Evolutionary conservation across 2,888 invertebrate species (phyloP), one percentile per base, ranked within the genome.

Genomic region (Drosophila falleni): DNA sequence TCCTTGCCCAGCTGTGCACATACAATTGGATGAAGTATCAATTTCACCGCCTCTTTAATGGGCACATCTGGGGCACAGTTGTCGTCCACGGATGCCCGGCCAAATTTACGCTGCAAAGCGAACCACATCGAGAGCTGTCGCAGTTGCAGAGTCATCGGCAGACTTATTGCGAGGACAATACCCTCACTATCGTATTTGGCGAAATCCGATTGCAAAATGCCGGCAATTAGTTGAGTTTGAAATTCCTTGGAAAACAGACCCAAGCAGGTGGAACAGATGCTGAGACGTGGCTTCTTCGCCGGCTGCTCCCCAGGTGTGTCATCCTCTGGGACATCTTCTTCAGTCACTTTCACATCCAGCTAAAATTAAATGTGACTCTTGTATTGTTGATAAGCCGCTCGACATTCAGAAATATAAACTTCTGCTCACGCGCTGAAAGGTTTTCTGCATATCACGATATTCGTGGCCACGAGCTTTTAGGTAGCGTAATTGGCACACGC

Each of bases 11-110:
- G 92, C 50, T 92, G 89, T 13, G 92, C 67, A 15, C 95, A 94
- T 23, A 97, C 91, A 59, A 93, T 92, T 0, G 94, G 93, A 56
- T 95, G 95, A 58, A 95, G 94, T 11, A 95, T 94, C 93, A 95
- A 95, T 91, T 97, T 97, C 94, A 97, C 97, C 0, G 96, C 95
- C 90, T 97, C 97, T 90, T 97, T 98, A 0, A 96, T 90, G 0
- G 95, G 93, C 16, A 94, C 94, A 84, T 94, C 91, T 0, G 91
- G 91, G 1, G 90, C 74, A 47, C 71, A 88, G 47, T 77, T 89
- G 41, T 74, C 74, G 79, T 93, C 93, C 58, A 94, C 94, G 89
- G 59, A 88, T 1, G 55, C 2, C 0, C 90, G 84, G 0, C 94
- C 93, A 81, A 95, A 95, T 70, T 94, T 93, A 0, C 94, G 93